These are phyloP conservation scores for Drosophila trapezifrons DNA, from an alignment of 1,140 invertebrate genomes.

Conservation along the genomic window DNA sequence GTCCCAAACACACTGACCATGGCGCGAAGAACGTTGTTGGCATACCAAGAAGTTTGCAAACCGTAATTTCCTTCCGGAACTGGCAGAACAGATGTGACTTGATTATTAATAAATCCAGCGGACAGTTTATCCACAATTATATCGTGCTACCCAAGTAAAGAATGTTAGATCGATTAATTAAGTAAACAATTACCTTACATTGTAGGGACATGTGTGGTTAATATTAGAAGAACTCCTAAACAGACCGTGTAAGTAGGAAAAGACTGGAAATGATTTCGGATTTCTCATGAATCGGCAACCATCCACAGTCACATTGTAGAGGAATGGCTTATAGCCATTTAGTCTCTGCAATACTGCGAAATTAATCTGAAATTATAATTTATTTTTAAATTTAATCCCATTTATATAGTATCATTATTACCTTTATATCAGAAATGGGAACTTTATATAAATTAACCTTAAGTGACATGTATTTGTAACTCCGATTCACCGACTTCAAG, in stretches of 20 bases:
- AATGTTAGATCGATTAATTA: no score
- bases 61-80: conserved; percentile 2
- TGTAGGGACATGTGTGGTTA: neutral
- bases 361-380: no score
- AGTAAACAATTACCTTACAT: neutral
- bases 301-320: neutral
- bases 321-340: conserved; percentile 3
- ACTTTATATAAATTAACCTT: conserved; percentile 1
- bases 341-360: neutral
- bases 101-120: neutral
- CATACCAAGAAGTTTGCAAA: neutral
- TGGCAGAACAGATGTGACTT: neutral
- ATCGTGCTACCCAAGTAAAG: neutral
- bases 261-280: neutral
- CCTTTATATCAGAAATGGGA: neutral
- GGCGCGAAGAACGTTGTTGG: neutral
- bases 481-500: conserved; percentile 9
- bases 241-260: accelerated
- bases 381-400: neutral
- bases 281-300: neutral
- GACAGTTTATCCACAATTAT: neutral
- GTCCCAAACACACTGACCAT: neutral
- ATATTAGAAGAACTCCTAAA: neutral
- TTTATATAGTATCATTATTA: neutral
- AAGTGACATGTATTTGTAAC: neutral